Conservation (phyloP, 2,113 vertebrate genomes). For the Centropus unirufus region DNA sequence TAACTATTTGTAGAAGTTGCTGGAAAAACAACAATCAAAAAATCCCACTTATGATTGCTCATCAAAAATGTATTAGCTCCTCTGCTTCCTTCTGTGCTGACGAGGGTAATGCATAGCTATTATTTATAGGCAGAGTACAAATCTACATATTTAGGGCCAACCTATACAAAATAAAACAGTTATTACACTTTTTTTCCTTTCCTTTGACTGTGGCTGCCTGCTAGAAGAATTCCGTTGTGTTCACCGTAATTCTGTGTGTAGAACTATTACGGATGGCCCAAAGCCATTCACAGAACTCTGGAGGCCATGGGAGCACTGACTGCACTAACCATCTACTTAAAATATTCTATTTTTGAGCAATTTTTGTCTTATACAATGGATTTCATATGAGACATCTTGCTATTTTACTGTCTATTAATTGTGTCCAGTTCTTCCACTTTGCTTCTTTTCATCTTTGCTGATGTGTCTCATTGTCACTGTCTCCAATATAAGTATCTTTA, state of each 20-base stretch:
- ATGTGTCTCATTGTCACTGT: neutral
- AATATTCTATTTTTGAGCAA: neutral
- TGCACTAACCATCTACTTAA: neutral
- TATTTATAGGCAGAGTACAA: neutral
- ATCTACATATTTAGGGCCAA: neutral
- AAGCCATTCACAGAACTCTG: neutral
- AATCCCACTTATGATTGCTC: neutral
- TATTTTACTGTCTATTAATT: neutral
- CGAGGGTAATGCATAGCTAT: neutral
- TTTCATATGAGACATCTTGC: neutral
- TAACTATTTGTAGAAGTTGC: constrained; percentile 99
- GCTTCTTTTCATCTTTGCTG: neutral
- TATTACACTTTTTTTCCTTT: neutral
- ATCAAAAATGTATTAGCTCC: neutral
- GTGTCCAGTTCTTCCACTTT: neutral
- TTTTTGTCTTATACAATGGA: neutral
- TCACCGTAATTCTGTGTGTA: neutral
- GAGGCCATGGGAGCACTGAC: neutral
- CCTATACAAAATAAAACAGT: neutral
- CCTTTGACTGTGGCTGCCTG: neutral
- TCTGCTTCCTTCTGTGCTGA: neutral
- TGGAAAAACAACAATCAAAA: constrained; percentile 23
- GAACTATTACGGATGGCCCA: neutral
- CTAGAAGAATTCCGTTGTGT: neutral
- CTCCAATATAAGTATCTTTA: neutral